phyloP scores from a whole-genome alignment of 2,113 vertebrate genomes.

The Pseudopodoces humilis region DNA sequence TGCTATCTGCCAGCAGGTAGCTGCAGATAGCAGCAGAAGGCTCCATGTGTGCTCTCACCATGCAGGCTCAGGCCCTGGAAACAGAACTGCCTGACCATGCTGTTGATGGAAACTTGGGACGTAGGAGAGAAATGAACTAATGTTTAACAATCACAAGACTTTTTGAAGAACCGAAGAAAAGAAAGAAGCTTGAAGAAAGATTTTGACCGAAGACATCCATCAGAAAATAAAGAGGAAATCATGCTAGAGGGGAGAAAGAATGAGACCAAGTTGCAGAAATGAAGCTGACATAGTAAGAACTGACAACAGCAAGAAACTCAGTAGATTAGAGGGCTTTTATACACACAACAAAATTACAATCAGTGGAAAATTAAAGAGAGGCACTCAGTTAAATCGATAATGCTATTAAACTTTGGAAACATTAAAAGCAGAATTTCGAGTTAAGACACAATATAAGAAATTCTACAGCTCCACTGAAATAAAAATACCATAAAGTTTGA shows the following conservation, averaged over 20 bases:
- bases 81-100: fast-evolving
- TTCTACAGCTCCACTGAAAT: background rate
- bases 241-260: background rate
- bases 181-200: background rate
- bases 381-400: background rate
- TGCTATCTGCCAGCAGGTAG: background rate
- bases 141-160: background rate
- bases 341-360: background rate
- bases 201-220: background rate
- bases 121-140: background rate
- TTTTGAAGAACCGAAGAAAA: background rate
- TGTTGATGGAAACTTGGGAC: background rate
- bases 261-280: background rate
- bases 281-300: background rate
- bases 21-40: background rate
- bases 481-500: background rate
- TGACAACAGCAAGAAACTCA: background rate
- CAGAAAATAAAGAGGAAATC: background rate
- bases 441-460: background rate
- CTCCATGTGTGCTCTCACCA: background rate
- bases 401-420: background rate
- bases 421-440: background rate
- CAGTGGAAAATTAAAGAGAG: background rate
- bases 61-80: fast-evolving
- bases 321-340: background rate